phyloP scores from a whole-genome alignment of 2,113 vertebrate genomes.

The Bujurquina vittata region DNA sequence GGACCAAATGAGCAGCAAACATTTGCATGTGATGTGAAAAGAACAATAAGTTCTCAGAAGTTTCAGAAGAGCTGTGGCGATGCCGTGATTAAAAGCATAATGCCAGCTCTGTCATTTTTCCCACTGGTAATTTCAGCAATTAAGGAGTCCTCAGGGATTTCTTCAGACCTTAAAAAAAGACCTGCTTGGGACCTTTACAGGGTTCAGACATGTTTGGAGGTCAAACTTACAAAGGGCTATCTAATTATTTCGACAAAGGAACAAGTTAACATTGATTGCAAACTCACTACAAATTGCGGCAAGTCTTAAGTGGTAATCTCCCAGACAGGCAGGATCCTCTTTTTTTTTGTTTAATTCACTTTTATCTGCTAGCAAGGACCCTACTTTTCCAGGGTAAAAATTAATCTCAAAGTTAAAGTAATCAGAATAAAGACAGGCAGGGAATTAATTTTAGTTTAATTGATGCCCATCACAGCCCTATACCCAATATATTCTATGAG shows the following conservation, averaged over 20 bases:
- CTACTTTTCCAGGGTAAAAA: slow-evolving; percentile 16
- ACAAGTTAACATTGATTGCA: slow-evolving; percentile 51
- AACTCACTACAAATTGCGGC: slow-evolving; percentile 30
- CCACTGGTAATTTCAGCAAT: background rate
- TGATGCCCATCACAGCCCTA: background rate
- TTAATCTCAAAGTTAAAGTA: slow-evolving; percentile 9
- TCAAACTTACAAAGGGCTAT: slow-evolving; percentile 26
- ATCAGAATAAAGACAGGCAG: slow-evolving; percentile 24
- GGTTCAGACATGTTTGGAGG: slow-evolving; percentile 32
- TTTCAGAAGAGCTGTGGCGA: background rate
- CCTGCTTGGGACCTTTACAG: slow-evolving; percentile 33
- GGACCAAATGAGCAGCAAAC: background rate
- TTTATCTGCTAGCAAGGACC: background rate
- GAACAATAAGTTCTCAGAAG: background rate
- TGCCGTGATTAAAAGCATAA: background rate
- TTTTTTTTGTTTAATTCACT: background rate
- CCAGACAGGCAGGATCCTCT: slow-evolving; percentile 4
- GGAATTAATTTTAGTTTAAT: background rate
- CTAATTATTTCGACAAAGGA: slow-evolving; percentile 49
- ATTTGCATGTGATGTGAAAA: background rate
- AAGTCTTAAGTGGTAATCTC: slow-evolving; percentile 53
- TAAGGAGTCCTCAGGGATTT: background rate
- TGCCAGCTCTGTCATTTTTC: slow-evolving; percentile 9
- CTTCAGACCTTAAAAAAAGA: slow-evolving; percentile 3
- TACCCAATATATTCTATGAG: background rate